These are phyloP conservation scores for Romanogobio albipinnatus DNA, from an alignment of 2,113 vertebrate genomes.

Conservation along the genomic window DNA sequence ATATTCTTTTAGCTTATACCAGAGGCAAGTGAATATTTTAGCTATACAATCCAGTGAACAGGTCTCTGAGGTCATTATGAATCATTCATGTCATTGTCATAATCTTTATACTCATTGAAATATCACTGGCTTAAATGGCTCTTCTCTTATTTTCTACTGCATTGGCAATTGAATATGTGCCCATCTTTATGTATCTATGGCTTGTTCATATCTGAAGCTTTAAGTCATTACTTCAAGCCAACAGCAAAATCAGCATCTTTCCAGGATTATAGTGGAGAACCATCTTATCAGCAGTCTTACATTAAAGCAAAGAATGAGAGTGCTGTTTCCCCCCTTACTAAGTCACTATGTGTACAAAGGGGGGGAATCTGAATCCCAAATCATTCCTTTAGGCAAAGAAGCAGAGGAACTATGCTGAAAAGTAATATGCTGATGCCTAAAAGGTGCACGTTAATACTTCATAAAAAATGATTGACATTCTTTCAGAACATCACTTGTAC, in stretches of 20 bases:
- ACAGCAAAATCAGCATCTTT: conserved; percentile 8
- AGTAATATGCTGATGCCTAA: background rate
- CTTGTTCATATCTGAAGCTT: conserved; percentile 6
- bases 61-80: background rate
- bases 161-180: background rate
- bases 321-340: background rate
- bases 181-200: background rate
- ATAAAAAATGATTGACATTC: background rate
- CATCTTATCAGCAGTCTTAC: conserved; percentile 1
- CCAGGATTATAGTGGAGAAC: background rate
- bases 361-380: background rate
- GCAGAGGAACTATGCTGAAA: background rate
- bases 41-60: background rate
- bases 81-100: background rate
- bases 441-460: background rate
- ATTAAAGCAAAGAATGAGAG: background rate
- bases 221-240: conserved; percentile 5
- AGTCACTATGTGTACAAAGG: background rate
- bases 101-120: conserved; percentile 20
- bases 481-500: background rate
- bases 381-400: background rate
- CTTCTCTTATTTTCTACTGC: background rate
- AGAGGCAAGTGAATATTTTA: conserved; percentile 7
- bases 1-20: background rate
- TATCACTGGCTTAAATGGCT: background rate